Base-by-base conservation (phyloP, 1,140 invertebrate species). In the Temnothorax nylanderi region DNA sequence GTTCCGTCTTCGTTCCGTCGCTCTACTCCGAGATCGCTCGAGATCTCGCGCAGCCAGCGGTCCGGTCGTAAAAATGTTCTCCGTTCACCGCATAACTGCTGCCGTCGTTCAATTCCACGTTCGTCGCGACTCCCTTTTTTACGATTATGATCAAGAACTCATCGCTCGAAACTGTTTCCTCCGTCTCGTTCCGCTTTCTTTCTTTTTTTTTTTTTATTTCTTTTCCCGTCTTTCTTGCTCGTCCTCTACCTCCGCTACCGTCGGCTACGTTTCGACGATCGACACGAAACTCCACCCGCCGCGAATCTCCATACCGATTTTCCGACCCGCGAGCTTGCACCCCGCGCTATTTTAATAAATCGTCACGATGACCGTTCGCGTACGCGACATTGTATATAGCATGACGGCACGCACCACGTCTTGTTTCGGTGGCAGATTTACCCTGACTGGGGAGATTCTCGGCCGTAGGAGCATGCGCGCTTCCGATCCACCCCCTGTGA, bases 371-470 rank as follows among this genome's bases (percentile, higher is more conserved):
- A 67, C 67, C 87, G 84, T 89, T 65, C 75, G 87, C 87, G 87
- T 88, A 76, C 88, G 82, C 92, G 88, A 92, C 88, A 93, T 90
- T 75, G 78, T 90, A 88, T 88, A 90, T 90, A 88, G 67, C 74
- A 82, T 90, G 85, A 86, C 89, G 86, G 60, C 88, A 89, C 93
- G 89, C 89, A 91, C 88, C 92, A 94, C 94, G 95, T 95, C 95
- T 94, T 92, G 91, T 93, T 94, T 88, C 94, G 86, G 82, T 92
- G 94, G 92, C 93, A 94, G 95, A 95, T 94, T 95, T 94, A 93
- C 93, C 93, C 93, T 93, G 93, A 95, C 95, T 95, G 94, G 94
- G 93, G 93, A 92, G 93, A 94, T 94, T 95, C 92, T 92, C 90
- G 87, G 88, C 86, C 78, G 90, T 93, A 76, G 85, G 94, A 95